phyloP scores from a whole-genome alignment of 2,797 vertebrate genomes.

The Pyrrhura leucotis region DNA sequence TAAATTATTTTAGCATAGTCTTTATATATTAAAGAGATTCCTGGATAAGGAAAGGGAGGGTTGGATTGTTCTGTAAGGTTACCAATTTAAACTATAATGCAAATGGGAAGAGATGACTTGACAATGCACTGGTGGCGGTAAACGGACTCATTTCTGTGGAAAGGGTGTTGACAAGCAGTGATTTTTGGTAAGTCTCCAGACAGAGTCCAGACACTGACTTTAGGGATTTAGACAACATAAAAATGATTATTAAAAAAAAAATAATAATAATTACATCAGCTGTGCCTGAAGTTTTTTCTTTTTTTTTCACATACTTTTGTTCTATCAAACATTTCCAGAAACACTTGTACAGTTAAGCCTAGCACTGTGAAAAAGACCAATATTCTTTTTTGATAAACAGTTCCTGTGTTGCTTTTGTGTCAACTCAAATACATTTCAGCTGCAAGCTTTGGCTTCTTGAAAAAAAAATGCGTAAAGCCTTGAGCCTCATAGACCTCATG shows the following conservation, averaged over 20 bases:
- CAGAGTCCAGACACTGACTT: slow-evolving; percentile 45
- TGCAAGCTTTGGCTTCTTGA: neutral
- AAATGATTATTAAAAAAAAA: slow-evolving; percentile 62
- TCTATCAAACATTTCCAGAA: slow-evolving; percentile 62
- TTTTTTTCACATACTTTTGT: neutral
- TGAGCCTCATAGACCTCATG: neutral
- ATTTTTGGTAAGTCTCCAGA: slow-evolving; percentile 65
- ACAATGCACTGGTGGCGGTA: slow-evolving; percentile 12
- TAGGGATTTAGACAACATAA: slow-evolving; percentile 65
- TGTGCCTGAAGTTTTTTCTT: neutral
- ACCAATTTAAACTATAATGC: neutral
- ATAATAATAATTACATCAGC: slow-evolving; percentile 23
- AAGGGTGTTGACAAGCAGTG: slow-evolving; percentile 57
- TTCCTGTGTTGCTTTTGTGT: neutral
- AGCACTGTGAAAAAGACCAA: neutral
- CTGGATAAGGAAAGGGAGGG: neutral
- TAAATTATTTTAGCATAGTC: neutral
- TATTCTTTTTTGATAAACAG: neutral
- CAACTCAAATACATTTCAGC: neutral
- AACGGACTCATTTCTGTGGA: slow-evolving; percentile 40
- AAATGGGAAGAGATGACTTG: neutral
- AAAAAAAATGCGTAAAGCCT: neutral
- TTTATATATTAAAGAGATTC: neutral
- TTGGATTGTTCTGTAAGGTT: neutral
- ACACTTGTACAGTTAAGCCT: slow-evolving; percentile 23